These are phyloP conservation scores for Lottia scabra DNA, from an alignment of 2,888 invertebrate genomes.

Conservation along the genomic window DNA sequence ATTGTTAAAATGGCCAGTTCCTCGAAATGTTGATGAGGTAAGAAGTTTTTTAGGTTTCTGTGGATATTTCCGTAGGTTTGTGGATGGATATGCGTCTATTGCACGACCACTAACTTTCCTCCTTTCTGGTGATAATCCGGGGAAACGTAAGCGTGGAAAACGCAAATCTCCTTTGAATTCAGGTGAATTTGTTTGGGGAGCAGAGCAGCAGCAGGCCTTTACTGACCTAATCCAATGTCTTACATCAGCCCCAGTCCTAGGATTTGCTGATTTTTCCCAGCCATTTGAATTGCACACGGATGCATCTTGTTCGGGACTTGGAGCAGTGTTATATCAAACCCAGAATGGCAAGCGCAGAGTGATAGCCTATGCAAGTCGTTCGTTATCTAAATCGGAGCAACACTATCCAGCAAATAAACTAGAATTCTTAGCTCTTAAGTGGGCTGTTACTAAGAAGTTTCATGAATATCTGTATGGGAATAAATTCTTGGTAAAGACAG, in stretches of 20 bases:
- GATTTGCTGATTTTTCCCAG: constrained; percentile 30
- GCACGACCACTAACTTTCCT: constrained; percentile 30
- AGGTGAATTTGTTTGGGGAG: constrained; percentile 29
- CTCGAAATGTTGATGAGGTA: constrained; percentile 25
- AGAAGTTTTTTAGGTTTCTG: constrained; percentile 29
- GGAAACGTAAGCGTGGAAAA: background rate
- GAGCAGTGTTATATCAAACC: constrained; percentile 28
- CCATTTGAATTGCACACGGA: constrained; percentile 25
- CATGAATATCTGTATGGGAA: constrained; percentile 18
- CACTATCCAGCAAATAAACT: constrained; percentile 30
- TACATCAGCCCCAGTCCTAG: constrained; percentile 30
- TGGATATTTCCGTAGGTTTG: constrained; percentile 33
- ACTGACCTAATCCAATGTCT: constrained; percentile 19
- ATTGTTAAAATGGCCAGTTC: constrained; percentile 21
- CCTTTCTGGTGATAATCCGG: constrained; percentile 20
- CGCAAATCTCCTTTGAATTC: background rate
- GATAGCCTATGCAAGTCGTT: constrained; percentile 35
- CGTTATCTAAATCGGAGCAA: constrained; percentile 23
- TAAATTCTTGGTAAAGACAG: constrained; percentile 28
- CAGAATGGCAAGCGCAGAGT: constrained; percentile 22
- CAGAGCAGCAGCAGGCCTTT: constrained; percentile 29
- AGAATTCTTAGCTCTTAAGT: constrained; percentile 31
- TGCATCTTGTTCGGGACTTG: constrained; percentile 13
- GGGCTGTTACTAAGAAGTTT: constrained; percentile 30
- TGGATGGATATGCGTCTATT: constrained; percentile 28